These are phyloP conservation scores for Halisarca cf. caerulea DNA, from an alignment of 37 sponge, comb jelly and placozoan species.

Conservation along the genomic window DNA sequence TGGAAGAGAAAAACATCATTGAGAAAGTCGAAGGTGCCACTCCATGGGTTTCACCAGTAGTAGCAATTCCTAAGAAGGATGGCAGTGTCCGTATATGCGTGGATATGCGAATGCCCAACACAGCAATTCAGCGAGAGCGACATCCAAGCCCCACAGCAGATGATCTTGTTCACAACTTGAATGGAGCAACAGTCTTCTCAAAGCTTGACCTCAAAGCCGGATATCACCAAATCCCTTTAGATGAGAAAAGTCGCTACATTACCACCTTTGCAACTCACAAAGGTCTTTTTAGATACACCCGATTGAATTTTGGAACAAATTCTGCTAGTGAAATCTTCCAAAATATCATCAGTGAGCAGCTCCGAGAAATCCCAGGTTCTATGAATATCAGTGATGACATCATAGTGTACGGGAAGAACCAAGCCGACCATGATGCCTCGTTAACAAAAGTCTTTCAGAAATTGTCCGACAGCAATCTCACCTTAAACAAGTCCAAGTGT, in stretches of 20 bases:
- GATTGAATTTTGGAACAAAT: conserved; percentile 49
- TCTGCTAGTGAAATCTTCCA: conserved; percentile 56
- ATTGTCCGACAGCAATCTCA: background rate
- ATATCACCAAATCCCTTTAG: conserved; percentile 44
- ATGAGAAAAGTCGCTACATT: conserved; percentile 38
- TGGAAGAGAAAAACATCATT: conserved; percentile 42
- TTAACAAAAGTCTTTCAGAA: conserved; percentile 14
- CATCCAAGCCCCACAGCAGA: conserved; percentile 56
- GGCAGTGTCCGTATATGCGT: conserved; percentile 42
- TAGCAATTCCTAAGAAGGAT: conserved; percentile 50
- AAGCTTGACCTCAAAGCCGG: conserved; percentile 47
- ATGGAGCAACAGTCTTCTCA: conserved; percentile 40
- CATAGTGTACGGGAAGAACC: conserved; percentile 3
- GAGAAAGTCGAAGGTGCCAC: conserved; percentile 49
- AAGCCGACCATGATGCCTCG: conserved; percentile 26
- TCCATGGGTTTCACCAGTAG: conserved; percentile 59
- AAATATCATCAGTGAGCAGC: conserved; percentile 29
- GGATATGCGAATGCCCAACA: conserved; percentile 57
- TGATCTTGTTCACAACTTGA: conserved; percentile 35
- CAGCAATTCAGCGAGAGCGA: conserved; percentile 53
- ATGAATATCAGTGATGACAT: background rate
- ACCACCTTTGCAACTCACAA: conserved; percentile 54
- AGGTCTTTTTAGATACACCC: conserved; percentile 36
- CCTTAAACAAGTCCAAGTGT: conserved; percentile 42
- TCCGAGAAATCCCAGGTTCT: conserved; percentile 35